Evolutionary conservation across 2,113 vertebrate genomes (phyloP).

Genomic region (Prunella himalayana): DNA sequence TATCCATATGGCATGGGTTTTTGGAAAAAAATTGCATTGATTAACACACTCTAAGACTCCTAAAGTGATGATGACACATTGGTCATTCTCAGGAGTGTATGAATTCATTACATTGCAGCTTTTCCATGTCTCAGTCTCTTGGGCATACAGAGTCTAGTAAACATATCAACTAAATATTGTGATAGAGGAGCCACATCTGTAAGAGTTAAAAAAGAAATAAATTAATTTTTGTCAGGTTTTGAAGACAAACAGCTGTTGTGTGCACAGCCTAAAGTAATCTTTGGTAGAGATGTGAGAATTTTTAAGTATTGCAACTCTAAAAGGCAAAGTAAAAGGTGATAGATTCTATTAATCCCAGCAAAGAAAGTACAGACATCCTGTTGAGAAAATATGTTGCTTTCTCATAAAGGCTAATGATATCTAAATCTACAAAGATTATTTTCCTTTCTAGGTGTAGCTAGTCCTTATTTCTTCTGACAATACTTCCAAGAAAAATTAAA

Average conservation of each 20-base stretch:
- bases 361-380: background rate
- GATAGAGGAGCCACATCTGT: accelerated
- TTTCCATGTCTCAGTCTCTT: background rate
- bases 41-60: background rate
- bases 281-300: background rate
- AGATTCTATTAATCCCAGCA: background rate
- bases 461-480: background rate
- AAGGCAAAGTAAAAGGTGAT: background rate
- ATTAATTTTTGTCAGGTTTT: background rate
- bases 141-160: background rate
- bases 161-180: background rate
- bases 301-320: background rate
- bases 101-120: accelerated
- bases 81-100: background rate
- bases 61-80: background rate
- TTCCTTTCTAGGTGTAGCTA: background rate
- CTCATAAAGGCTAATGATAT: background rate
- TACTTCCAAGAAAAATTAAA: background rate
- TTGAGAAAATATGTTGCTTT: background rate
- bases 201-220: background rate
- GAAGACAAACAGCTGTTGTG: background rate
- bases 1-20: background rate
- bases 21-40: background rate
- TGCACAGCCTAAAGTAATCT: background rate
- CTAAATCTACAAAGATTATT: background rate